These are phyloP conservation scores for Zaprionus lineosus DNA, from an alignment of 2,888 invertebrate genomes.

Conservation along the genomic window DNA sequence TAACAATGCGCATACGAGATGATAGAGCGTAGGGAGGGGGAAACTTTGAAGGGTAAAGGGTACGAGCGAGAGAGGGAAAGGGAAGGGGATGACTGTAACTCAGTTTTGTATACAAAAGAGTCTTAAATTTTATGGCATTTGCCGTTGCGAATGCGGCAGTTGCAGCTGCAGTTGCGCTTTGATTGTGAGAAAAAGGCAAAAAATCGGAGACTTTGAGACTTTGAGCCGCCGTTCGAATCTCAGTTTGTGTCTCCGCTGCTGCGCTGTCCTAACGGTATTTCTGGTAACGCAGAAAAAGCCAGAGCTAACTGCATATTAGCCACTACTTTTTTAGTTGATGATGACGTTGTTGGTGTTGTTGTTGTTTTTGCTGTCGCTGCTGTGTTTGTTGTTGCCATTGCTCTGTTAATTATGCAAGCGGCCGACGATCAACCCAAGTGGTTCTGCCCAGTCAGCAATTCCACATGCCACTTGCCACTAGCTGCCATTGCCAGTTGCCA, in stretches of 20 bases:
- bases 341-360: too few species aligned
- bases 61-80: background rate
- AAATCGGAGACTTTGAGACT: background rate
- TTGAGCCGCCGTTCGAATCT: constrained; percentile 2
- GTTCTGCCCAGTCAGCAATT: constrained; percentile 41
- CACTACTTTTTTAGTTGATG: constrained; percentile 32
- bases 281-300: constrained; percentile 26
- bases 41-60: too few species aligned
- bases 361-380: too few species aligned
- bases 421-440: constrained; percentile 41
- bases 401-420: constrained; percentile 68
- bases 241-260: constrained; percentile 22
- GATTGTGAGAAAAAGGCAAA: constrained; percentile 64
- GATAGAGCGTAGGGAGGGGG: background rate
- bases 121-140: constrained; percentile 71
- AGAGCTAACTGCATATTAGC: constrained; percentile 68
- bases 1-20: constrained; percentile 53
- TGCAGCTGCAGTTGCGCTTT: constrained; percentile 51
- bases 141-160: constrained; percentile 7
- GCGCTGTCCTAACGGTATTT: constrained; percentile 63
- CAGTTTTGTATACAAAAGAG: constrained; percentile 60
- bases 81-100: background rate
- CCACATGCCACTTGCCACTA: constrained; percentile 32
- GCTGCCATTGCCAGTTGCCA: background rate
- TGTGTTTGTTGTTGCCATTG: constrained; percentile 21